These are phyloP conservation scores for Pachyramphus minor DNA, from an alignment of 2,113 vertebrate species.

Conservation along the genomic window DNA sequence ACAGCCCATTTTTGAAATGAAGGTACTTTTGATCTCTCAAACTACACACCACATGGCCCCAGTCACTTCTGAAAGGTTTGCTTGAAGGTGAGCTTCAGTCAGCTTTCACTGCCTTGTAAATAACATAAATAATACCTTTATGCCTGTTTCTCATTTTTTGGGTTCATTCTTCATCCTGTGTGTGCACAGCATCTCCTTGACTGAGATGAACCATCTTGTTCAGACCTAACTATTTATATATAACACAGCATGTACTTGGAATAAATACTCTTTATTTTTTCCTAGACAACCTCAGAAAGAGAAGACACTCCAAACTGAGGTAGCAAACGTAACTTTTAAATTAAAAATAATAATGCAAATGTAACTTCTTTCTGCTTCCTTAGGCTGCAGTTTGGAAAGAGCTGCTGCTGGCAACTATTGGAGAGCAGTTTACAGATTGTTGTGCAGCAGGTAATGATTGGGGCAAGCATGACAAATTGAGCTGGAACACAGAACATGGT, in stretches of 20 bases:
- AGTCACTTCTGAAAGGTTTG: background rate
- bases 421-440: constrained; percentile 92
- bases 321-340: background rate
- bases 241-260: background rate
- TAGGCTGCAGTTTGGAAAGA: constrained; percentile 95
- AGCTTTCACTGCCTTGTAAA: background rate
- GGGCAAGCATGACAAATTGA: background rate
- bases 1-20: background rate
- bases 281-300: background rate
- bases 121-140: background rate
- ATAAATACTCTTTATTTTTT: background rate
- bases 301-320: background rate
- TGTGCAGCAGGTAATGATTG: constrained; percentile 84
- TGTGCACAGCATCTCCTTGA: background rate
- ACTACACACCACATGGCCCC: background rate
- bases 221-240: background rate
- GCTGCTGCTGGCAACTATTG: constrained; percentile 90
- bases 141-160: background rate
- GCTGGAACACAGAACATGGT: background rate
- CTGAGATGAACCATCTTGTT: background rate
- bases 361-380: background rate
- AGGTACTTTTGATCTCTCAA: background rate
- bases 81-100: background rate
- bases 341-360: background rate
- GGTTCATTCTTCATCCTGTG: background rate